phyloP scores from a whole-genome alignment of 2,888 invertebrate species.

The Xylota sylvarum region DNA sequence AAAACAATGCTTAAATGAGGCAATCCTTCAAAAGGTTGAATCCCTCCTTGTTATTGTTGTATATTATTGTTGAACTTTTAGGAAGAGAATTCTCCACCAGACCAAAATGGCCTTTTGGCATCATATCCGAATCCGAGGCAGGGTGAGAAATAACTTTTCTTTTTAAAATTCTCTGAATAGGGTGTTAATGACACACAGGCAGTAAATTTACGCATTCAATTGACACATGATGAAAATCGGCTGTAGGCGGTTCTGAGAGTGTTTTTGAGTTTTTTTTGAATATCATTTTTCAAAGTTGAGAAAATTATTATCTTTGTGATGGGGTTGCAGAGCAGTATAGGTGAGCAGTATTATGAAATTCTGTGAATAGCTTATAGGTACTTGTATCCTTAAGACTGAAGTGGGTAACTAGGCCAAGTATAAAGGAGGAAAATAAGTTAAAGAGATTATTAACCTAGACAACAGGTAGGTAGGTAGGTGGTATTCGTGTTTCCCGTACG shows the following conservation, averaged over 20 bases:
- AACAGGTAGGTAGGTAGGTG: constrained; percentile 43
- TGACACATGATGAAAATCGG: constrained; percentile 71
- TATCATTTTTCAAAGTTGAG: constrained; percentile 12
- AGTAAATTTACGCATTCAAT: constrained; percentile 74
- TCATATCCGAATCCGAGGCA: constrained; percentile 64
- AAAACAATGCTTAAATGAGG: constrained; percentile 71
- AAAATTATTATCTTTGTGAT: neutral
- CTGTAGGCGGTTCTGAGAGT: constrained; percentile 32
- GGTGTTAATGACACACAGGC: constrained; percentile 74
- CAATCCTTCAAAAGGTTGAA: constrained; percentile 76
- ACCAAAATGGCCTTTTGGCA: constrained; percentile 63
- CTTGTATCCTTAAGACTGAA: neutral
- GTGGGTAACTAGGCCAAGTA: constrained; percentile 16
- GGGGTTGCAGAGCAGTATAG: neutral
- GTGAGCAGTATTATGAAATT: constrained; percentile 1
- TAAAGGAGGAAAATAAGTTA: constrained; percentile 29
- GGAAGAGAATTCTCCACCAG: constrained; percentile 43
- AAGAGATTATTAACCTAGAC: constrained; percentile 65
- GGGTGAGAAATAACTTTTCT: constrained; percentile 65
- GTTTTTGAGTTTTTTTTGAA: constrained; percentile 15
- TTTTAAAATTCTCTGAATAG: constrained; percentile 64
- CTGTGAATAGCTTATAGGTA: neutral
- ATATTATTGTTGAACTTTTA: constrained; percentile 70
- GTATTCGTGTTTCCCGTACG: neutral
- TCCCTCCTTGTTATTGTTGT: constrained; percentile 74